phyloP scores from a whole-genome alignment of 1,140 invertebrate species.

The Drosophila parvula region DNA sequence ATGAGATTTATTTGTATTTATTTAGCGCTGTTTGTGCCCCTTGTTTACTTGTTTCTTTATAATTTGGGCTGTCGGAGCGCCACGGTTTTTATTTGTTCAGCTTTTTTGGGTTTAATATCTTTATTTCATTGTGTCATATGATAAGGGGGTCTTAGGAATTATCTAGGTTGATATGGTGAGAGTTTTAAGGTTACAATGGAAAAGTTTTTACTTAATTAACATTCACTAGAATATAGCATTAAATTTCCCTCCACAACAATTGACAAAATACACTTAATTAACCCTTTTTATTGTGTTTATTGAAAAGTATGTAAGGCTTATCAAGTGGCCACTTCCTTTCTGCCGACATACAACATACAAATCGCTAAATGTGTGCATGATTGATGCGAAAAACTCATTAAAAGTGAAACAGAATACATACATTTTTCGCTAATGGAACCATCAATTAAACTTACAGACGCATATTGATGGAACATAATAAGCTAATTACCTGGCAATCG shows the following conservation, averaged over 20 bases:
- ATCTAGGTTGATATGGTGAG: not conserved
- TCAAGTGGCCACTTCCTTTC: slow-evolving; percentile 25
- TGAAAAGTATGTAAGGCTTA: slow-evolving; percentile 9
- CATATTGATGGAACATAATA: slow-evolving; percentile 37
- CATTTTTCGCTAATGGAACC: slow-evolving; percentile 25
- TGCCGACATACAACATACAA: not conserved
- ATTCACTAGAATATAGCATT: not conserved
- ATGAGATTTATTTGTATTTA: slow-evolving; percentile 23
- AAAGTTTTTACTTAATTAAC: not conserved
- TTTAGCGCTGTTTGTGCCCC: slow-evolving; percentile 10
- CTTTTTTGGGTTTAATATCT: not conserved
- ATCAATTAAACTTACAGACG: slow-evolving; percentile 37
- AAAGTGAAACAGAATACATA: slow-evolving; percentile 10
- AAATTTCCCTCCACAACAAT: not conserved
- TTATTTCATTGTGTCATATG: slow-evolving; percentile 1
- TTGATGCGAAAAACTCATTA: slow-evolving; percentile 40
- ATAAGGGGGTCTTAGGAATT: not conserved
- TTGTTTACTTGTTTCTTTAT: slow-evolving; percentile 13
- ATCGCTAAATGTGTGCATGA: slow-evolving; percentile 23
- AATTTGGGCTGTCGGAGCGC: slow-evolving; percentile 11
- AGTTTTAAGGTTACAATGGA: not conserved
- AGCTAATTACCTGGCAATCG: slow-evolving; percentile 49
- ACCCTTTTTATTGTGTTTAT: not conserved
- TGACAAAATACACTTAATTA: not conserved
- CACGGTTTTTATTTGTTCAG: slow-evolving; percentile 20